Evolutionary conservation across 2,888 invertebrate species (phyloP).

Genomic region (Drosophila atripex): DNA sequence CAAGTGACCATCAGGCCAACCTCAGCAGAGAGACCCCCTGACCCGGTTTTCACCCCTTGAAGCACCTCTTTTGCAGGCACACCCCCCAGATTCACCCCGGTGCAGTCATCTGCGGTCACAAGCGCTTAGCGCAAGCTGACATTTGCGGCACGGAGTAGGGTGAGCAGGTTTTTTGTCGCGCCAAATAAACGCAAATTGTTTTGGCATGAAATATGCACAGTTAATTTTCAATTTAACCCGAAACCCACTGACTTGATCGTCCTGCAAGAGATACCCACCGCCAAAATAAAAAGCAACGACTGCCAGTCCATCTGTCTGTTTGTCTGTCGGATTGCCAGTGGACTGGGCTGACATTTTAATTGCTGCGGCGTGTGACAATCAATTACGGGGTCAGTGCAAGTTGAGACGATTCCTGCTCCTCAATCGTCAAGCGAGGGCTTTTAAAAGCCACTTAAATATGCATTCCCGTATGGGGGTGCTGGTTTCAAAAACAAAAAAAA

Average conservation of each 20-base stretch:
- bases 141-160: constrained; percentile 24
- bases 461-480: constrained; percentile 40
- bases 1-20: constrained; percentile 53
- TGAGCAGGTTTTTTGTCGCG: constrained; percentile 17
- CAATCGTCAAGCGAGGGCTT: constrained; percentile 53
- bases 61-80: not conserved
- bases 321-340: constrained; percentile 29
- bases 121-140: constrained; percentile 34
- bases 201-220: constrained; percentile 66
- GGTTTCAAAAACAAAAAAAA: constrained; percentile 4
- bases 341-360: constrained; percentile 66
- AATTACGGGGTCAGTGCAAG: constrained; percentile 66
- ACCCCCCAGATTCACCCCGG: not conserved
- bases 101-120: constrained; percentile 37
- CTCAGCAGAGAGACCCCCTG: constrained; percentile 15
- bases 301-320: constrained; percentile 13
- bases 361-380: constrained; percentile 72
- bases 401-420: constrained; percentile 39
- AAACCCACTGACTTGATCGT: constrained; percentile 5
- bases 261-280: constrained; percentile 25
- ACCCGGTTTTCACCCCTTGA: not conserved
- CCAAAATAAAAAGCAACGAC: constrained; percentile 26
- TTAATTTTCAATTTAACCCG: constrained; percentile 62
- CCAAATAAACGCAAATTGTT: constrained; percentile 58
- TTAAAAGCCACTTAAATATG: constrained; percentile 72